Evolutionary conservation across 2,888 invertebrate genomes (phyloP), one percentile per base, ranked within the genome.

Genomic region (Nomada goodeniana): DNA sequence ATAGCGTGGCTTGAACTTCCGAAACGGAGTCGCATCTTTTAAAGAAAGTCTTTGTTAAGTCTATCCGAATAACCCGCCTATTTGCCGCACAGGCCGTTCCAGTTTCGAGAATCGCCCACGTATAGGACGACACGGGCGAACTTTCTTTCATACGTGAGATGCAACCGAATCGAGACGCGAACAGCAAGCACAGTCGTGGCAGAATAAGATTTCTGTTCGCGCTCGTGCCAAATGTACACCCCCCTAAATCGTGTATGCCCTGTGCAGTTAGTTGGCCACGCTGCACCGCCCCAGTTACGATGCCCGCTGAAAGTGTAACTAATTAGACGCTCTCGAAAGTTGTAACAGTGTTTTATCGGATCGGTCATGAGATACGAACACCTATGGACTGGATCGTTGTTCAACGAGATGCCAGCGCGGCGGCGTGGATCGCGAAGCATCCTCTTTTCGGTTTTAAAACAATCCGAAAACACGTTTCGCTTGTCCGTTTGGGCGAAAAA

Each of bases 321-420:
- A 88, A 88, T 88, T 88, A 88, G 86, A 76, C 77, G 81, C 76
- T 88, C 88, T 88, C 87, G 88, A 88, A 88, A 88, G 87, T 82
- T 80, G 87, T 76, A 81, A 79, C 79, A 83, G 68, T 63, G 88
- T 75, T 85, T 87, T 67, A 79, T 85, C 73, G 83, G 60, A 57
- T 64, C 61, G 61, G 10, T 44, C 50, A 61, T 44, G 69, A 55
- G 72, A 76, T 44, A 73, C 55, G 13, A 75, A 78, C 76, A 72
- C 69, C 67, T 72, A 83, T 65, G 53, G 42, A 13, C 26, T 69
- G 47, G 13, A 71, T 78, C 64, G 64, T 63, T 67, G 61, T 47
- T 29, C 10, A 76, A 53, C 68, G 73, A 69, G 76, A 65, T 44
- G 23, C 47, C 15, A 11, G 20, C 52, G n/a, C 13, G 15, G 42